Base-by-base conservation (phyloP, 2,113 vertebrate species). In the Irena cyanogastra region DNA sequence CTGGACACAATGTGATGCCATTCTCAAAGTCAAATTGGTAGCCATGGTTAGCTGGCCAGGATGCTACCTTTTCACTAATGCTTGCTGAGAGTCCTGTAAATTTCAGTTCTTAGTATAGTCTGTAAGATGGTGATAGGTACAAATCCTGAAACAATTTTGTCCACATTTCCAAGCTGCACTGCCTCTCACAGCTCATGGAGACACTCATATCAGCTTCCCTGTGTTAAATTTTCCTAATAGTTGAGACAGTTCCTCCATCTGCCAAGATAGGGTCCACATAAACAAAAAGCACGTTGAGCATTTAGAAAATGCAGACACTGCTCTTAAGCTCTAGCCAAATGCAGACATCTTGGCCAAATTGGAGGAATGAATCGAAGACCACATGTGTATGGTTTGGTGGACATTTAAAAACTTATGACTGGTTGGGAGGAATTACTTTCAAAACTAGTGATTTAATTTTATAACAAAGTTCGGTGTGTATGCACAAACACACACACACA, bases 251-350 rank as follows among this genome's bases (percentile, higher is more conserved):
- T 30, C 86, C 37, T 93, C 85, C 86, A 94, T 93, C 90, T 97
- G 94, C 72, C 56, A 41, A 69, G 56, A 66, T 3, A 0, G n/a
- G 26, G 56, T 91, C 72, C 89, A 90, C 83, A 95, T 92, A 96
- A 95, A 95, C 49, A 91, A 85, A 93, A 83, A 31, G 83, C 61
- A 94, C 41, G 39, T 5, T 60, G 78, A 97, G 60, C 60, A 91
- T 90, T 90, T 69, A 93, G 71, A 93, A 93, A 95, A 95, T 93
- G 89, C 71, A 96, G 96, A 95, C 81, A 26, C 47, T 66, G 78
- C 64, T 94, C 71, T 70, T 81, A 61, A 83, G 74, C 41, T 83
- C 90, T 66, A 91, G 81, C 45, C 75, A 90, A 91, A 72, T 65
- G 87, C 41, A 95, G 95, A 86, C 71, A 88, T 39, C 86, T 60